Evolutionary conservation across 2,113 vertebrate species (phyloP).

Genomic region (Sula dactylatra): DNA sequence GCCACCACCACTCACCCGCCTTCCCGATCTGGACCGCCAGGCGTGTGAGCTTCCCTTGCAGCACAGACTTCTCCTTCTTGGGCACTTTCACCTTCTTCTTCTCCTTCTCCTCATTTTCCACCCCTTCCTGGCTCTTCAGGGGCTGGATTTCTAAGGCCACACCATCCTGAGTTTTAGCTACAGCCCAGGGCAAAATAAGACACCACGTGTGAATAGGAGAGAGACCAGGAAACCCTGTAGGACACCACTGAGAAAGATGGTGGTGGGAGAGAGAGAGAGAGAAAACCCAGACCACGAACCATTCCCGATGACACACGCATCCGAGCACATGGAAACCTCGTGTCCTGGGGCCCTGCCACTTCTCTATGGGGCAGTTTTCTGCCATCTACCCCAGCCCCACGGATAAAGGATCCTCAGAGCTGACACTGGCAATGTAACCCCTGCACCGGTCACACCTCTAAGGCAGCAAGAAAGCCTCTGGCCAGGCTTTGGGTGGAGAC

Average conservation of each 20-base stretch:
- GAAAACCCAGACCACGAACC: constrained; percentile 43
- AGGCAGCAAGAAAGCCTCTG: background rate
- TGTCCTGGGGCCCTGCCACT: background rate
- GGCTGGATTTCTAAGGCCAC: constrained; percentile 96
- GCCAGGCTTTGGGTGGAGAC: background rate
- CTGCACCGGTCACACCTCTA: background rate
- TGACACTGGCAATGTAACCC: background rate
- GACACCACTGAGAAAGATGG: constrained; percentile 43
- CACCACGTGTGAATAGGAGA: constrained; percentile 56
- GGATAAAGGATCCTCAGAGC: background rate
- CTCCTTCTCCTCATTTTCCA: constrained; percentile 88
- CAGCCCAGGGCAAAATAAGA: constrained; percentile 54
- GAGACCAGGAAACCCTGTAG: background rate
- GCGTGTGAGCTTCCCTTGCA: constrained; percentile 94
- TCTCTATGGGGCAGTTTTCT: background rate
- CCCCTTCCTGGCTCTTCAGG: constrained; percentile 91
- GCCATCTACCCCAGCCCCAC: background rate
- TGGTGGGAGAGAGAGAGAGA: constrained; percentile 42
- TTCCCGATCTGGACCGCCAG: constrained; percentile 96
- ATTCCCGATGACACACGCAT: constrained; percentile 12
- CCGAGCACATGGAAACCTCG: background rate
- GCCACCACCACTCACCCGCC: constrained; percentile 78
- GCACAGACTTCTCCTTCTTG: constrained; percentile 97
- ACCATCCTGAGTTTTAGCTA: constrained; percentile 96
- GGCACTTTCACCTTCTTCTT: constrained; percentile 86